Evolutionary conservation across 2,113 vertebrate species (phyloP).

Genomic region (Microcebus murinus): DNA sequence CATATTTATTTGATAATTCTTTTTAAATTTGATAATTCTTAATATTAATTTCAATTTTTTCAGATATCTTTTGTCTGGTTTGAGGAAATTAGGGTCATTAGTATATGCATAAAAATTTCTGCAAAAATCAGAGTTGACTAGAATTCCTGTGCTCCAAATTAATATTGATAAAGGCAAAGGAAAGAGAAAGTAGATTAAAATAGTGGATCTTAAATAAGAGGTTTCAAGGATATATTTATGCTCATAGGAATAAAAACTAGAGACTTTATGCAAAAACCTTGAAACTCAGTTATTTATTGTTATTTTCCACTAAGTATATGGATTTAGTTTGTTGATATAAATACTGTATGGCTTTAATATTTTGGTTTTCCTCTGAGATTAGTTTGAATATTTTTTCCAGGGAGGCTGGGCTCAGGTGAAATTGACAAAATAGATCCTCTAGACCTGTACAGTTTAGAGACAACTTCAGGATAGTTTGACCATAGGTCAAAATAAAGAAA

Average conservation of each 20-base stretch:
- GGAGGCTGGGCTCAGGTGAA: not conserved
- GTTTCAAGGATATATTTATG: not conserved
- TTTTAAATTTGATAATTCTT: not conserved
- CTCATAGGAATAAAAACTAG: not conserved
- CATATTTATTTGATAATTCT: constrained; percentile 30
- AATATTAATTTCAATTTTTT: constrained; percentile 37
- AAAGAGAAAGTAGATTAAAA: constrained; percentile 20
- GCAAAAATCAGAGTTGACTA: not conserved
- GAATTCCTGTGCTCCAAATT: not conserved
- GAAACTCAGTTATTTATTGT: not conserved
- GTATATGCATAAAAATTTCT: not conserved
- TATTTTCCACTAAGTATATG: not conserved
- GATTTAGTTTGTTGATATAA: not conserved
- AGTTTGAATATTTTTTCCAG: not conserved
- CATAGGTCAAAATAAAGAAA: not conserved
- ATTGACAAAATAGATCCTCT: not conserved
- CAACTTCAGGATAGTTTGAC: not conserved
- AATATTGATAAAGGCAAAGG: constrained; percentile 25
- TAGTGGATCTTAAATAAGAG: not conserved
- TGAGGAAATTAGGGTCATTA: not conserved
- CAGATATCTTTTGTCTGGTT: not conserved
- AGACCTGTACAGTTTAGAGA: not conserved
- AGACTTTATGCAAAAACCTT: not conserved
- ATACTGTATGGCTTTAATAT: not conserved
- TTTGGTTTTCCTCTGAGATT: constrained; percentile 4